Evolutionary conservation across 2,113 vertebrate species (phyloP).

Genomic region (Antigone vipio): DNA sequence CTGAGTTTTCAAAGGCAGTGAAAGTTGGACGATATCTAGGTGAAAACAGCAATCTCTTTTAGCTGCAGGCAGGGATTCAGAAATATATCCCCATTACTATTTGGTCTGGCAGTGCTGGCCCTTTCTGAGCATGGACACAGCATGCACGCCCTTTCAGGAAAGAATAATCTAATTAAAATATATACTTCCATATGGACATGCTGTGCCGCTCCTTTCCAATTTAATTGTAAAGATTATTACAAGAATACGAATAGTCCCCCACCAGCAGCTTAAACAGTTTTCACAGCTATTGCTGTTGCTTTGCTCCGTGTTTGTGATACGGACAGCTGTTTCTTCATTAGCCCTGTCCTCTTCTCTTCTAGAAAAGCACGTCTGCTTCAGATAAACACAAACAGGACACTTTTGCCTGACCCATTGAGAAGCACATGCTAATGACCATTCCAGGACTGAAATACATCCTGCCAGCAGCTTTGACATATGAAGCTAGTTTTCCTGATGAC

Average conservation of each 20-base stretch:
- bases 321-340: background rate
- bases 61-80: slow-evolving; percentile 13
- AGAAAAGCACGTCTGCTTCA: background rate
- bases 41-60: background rate
- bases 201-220: background rate
- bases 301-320: accelerated
- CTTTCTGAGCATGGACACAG: background rate
- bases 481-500: background rate
- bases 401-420: background rate
- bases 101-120: background rate
- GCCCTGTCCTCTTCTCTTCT: background rate
- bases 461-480: background rate
- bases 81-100: background rate
- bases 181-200: background rate
- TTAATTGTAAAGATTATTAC: background rate
- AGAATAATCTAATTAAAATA: slow-evolving; percentile 38
- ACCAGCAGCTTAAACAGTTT: background rate
- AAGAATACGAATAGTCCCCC: background rate
- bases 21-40: background rate
- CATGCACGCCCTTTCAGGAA: background rate
- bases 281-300: background rate
- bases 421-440: background rate
- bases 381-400: background rate
- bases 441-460: background rate
- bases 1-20: slow-evolving; percentile 5